Evolutionary conservation across 1,140 invertebrate species (phyloP), one percentile per base, ranked within the genome.

Genomic region (Ceratina japonica): DNA sequence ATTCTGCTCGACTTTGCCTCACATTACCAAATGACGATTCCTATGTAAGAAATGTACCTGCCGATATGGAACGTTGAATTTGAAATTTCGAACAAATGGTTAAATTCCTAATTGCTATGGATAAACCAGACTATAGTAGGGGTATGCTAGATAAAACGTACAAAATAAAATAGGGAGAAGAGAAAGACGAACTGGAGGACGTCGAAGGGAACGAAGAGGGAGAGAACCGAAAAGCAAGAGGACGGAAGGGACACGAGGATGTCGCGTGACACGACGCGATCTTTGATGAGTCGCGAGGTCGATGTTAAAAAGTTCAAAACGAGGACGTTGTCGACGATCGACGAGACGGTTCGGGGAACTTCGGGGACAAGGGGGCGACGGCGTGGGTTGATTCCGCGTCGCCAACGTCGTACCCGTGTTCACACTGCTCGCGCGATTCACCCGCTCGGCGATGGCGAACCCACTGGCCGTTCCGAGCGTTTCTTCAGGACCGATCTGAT

Each of bases 331-430:
- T 79, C 27, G 72, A 59, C 74, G 37, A 84, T 81, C 75, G 75
- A 82, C 82, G 78, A 83, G 69, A 70, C 27, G 61, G 0, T 79
- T 80, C 52, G 81, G 87, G 87, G 88, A 44, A 91, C 90, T 90
- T 82, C 91, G 87, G 90, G 91, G 87, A 91, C 91, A 92, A 92
- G 89, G 89, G 83, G 85, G 90, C 91, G 89, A 91, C 87, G 72
- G 27, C 62, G 61, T 73, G 84, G 1, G 62, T 31, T 54, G 82
- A 31, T 65, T 18, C 64, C 73, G 83, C 72, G 86, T 90, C 87
- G 90, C 87, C 84, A 78, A 88, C 90, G 82, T 91, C 91, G 87
- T 91, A 88, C 91, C 88, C 89, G 91, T 89, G 88, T 80, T 92
- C 89, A 44, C 2, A 7, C 90, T 80, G 62, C 13, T 70, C 16